Evolutionary conservation across 2,888 invertebrate genomes (phyloP).

Genomic region (Andricus curvator): DNA sequence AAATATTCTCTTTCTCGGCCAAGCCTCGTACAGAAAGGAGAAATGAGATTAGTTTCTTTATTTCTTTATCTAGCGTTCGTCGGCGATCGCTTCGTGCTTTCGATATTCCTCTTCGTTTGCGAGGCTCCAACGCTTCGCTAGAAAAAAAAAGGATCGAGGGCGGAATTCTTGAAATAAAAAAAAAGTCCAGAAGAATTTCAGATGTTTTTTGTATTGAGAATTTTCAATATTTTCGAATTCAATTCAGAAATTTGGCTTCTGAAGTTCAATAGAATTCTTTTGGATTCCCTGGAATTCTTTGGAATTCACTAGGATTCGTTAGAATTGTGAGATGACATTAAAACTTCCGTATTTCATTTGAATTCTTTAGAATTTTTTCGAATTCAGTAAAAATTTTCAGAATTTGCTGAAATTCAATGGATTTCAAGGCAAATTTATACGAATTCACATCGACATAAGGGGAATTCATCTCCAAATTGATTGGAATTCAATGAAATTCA

Average conservation of each 20-base stretch:
- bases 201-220: background rate
- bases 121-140: slow-evolving; percentile 46
- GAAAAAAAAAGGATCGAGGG: slow-evolving; percentile 42
- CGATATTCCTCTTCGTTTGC: slow-evolving; percentile 48
- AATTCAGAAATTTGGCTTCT: background rate
- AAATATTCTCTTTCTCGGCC: slow-evolving; percentile 59
- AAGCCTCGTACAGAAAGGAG: slow-evolving; percentile 33
- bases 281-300: no score
- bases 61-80: slow-evolving; percentile 28
- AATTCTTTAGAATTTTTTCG: no score
- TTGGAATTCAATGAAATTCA: no score
- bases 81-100: slow-evolving; percentile 39
- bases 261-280: background rate
- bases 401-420: no score
- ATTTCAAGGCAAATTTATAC: no score
- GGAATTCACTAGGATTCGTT: no score
- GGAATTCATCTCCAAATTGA: no score
- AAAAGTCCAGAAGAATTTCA: slow-evolving; percentile 29
- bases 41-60: slow-evolving; percentile 4
- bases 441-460: no score
- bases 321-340: no score
- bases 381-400: no score
- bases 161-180: slow-evolving; percentile 42
- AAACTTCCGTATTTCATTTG: no score
- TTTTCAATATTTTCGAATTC: background rate